Evolutionary conservation across 2,113 vertebrate species (phyloP), one percentile per base, ranked within the genome.

Genomic region (Desmodus rotundus): DNA sequence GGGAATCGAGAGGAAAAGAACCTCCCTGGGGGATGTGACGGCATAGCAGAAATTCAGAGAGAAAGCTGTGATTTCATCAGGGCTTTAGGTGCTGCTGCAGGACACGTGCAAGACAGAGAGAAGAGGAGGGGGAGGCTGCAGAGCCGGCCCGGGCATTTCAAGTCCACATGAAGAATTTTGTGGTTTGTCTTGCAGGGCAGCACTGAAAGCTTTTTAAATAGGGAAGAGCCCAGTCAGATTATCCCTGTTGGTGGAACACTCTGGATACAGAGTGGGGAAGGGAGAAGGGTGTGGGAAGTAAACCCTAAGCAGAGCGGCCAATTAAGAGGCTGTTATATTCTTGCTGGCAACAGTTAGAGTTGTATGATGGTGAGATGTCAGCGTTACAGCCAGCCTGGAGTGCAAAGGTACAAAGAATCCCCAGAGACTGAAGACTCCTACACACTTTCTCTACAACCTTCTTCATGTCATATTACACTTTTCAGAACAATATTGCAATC

Each of bases 401-500:
- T 74, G 43, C 31, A 91, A 74, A 86, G 3, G 20, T 43, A 7
- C 54, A 58, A 36, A 24, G 36, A 90, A 56, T 54, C 31, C 43
- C 3, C 61, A 72, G 31, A 38, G 20, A 22, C 50, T 65, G 20
- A 73, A 83, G 61, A 22, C 3, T 16, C 6, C 77, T 50, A 17
- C 22, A 36, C 2, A 38, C n/a, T 74, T 63, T 91, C 33, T 87
- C 50, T 61, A 74, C 7, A 74, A 7, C 7, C 20, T 68, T 73
- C 72, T 81, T 63, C 24, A n/a, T 50, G 43, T 43, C 50, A 9
- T n/a, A 50, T 20, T 82, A 22, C 15, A 47, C 43, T 86, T 95
- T 80, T 58, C 33, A 92, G 82, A 93, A 95, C 85, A 97, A 89
- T 92, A 85, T 41, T 94, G 72, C 16, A 87, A 56, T 96, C 80